Conservation (phyloP, 2,888 invertebrate species). For the Idaea aversata region DNA sequence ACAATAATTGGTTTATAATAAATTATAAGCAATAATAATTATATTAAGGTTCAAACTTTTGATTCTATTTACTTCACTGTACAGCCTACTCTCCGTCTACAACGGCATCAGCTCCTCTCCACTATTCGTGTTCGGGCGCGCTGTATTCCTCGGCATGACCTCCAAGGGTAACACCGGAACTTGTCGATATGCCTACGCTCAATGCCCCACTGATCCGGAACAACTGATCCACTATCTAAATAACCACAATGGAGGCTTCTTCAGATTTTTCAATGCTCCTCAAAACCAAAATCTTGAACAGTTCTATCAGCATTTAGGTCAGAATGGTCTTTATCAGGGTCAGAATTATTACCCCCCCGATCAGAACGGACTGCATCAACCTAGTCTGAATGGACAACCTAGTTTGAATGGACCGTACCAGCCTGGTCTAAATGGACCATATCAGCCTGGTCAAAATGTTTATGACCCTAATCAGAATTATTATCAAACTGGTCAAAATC, state of each 20-base stretch:
- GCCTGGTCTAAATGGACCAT: not conserved
- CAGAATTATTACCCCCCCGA: slow-evolving; percentile 1
- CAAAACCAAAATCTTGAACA: slow-evolving; percentile 57
- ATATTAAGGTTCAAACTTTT: too few relatives aligned
- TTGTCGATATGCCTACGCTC: slow-evolving; percentile 84
- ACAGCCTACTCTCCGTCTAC: slow-evolving; percentile 80
- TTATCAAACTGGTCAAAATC: slow-evolving; percentile 15
- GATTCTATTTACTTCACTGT: slow-evolving; percentile 27
- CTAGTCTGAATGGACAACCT: not conserved
- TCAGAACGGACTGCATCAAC: slow-evolving; percentile 1
- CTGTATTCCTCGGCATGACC: slow-evolving; percentile 86
- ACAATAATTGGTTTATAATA: not conserved
- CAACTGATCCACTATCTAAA: slow-evolving; percentile 88
- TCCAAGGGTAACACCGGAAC: slow-evolving; percentile 79
- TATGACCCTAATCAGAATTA: slow-evolving; percentile 7
- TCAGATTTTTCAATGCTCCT: slow-evolving; percentile 84
- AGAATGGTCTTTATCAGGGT: slow-evolving; percentile 33
- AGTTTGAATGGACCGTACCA: slow-evolving; percentile 10
- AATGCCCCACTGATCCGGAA: slow-evolving; percentile 87
- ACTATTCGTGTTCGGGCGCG: slow-evolving; percentile 86
- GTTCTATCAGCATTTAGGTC: slow-evolving; percentile 58
- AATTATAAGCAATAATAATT: too few relatives aligned
- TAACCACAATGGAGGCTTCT: slow-evolving; percentile 92
- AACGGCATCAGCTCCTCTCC: slow-evolving; percentile 81
- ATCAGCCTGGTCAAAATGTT: not conserved